Base-by-base conservation (phyloP, 2,797 vertebrate species). In the Ctenopoma multispine region DNA sequence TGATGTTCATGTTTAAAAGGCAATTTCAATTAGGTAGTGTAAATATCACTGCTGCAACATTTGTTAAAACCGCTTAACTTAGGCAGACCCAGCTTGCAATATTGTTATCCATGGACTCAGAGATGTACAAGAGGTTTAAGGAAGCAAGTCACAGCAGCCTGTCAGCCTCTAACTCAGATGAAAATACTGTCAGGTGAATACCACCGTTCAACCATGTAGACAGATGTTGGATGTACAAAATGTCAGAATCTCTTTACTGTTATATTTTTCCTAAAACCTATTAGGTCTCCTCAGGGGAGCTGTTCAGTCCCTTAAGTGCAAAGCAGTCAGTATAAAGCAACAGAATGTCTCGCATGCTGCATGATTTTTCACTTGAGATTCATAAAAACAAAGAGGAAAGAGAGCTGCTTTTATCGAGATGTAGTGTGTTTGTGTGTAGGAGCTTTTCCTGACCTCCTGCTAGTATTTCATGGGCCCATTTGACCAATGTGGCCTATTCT, bases 191-290 rank as follows among this genome's bases (percentile, higher is more conserved):
- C 89, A 36, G 71, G 91, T 89, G 91, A 91, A 81, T 82, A 71
- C 43, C 80, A 70, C 79, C 78, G 62, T 51, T 90, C 85, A 90
- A 69, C 80, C 88, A 79, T 90, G 85, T 64, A 83, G 85, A 89
- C 90, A 90, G 91, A 91, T 90, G 89, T 83, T 84, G 77, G 63
- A 90, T 74, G 69, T 89, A 82, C 89, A 87, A 90, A 56, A 87
- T 88, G 86, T 88, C 89, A 92, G 82, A 83, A 83, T 89, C 72
- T 72, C 75, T 83, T 78, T 87, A 46, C 79, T 81, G 64, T 81
- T 84, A 43, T 82, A 78, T 81, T 82, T 85, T 81, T 87, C 54
- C 57, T 56, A 74, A 89, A 90, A 82, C 76, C 80, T 84, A 89
- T 90, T 87, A 87, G 76, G 38, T 74, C 59, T 87, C 54, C 86